phyloP scores from a whole-genome alignment of 2,888 invertebrate genomes.

The Cerastis leucographa region DNA sequence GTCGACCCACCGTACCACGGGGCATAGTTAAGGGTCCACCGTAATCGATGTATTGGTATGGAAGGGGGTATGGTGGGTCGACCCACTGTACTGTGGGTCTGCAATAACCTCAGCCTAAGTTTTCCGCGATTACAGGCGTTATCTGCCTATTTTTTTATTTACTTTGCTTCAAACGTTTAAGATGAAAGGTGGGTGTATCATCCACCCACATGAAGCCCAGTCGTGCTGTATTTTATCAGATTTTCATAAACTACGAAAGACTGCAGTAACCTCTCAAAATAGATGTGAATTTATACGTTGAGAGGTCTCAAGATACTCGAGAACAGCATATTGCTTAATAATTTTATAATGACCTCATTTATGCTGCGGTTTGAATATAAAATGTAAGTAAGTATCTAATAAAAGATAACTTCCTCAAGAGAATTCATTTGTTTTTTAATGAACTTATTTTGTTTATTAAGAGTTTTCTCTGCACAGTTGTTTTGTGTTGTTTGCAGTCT shows the following conservation, averaged over 20 bases:
- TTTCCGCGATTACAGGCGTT: background rate
- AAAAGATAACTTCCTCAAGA: conserved; percentile 17
- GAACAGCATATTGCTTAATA: background rate
- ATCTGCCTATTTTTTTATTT: too few relatives aligned
- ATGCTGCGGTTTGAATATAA: conserved; percentile 33
- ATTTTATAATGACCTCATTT: conserved; percentile 37
- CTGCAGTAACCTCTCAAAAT: background rate
- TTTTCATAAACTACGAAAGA: background rate
- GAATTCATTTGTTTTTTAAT: conserved; percentile 36
- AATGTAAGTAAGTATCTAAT: conserved; percentile 22
- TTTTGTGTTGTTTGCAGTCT: background rate
- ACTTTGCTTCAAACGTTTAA: too few relatives aligned
- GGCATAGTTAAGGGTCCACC: background rate
- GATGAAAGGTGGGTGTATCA: background rate
- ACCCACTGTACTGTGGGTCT: too few relatives aligned
- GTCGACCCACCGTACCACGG: too few relatives aligned
- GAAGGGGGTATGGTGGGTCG: too few relatives aligned
- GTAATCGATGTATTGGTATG: background rate
- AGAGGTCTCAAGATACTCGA: background rate
- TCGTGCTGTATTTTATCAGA: background rate
- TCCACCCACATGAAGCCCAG: background rate
- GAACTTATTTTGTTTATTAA: conserved; percentile 14
- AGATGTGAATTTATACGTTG: conserved; percentile 8
- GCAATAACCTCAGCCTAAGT: background rate
- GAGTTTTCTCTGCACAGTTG: conserved; percentile 11